These are phyloP conservation scores for Rugalucina vietnamica DNA, from an alignment of 2,888 invertebrate species.

Conservation along the genomic window DNA sequence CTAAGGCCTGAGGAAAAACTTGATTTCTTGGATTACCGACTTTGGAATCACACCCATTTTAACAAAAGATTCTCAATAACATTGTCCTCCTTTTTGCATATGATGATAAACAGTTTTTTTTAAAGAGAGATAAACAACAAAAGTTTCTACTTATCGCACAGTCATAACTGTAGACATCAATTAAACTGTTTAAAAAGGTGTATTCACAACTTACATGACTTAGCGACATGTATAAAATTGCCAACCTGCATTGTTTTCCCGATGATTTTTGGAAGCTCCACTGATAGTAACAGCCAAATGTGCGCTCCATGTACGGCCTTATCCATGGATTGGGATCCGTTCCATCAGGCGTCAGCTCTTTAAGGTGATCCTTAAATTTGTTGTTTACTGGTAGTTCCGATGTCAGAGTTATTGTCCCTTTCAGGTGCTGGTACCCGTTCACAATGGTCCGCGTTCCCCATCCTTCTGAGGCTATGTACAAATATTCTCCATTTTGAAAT, in stretches of 20 bases:
- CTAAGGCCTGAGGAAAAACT: not conserved
- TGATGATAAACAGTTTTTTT: not conserved
- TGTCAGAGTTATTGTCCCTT: conserved; percentile 55
- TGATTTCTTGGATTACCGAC: not conserved
- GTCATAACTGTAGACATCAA: not conserved
- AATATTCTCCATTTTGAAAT: conserved; percentile 42
- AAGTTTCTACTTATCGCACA: not conserved
- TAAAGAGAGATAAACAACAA: not conserved
- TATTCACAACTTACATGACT: too few relatives aligned
- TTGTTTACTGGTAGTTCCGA: conserved; percentile 49
- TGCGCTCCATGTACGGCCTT: conserved; percentile 48
- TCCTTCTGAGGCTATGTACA: conserved; percentile 59
- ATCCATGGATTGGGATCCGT: conserved; percentile 54
- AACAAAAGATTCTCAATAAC: not conserved
- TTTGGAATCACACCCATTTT: too few relatives aligned
- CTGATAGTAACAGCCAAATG: conserved; percentile 58
- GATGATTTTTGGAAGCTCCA: conserved; percentile 63
- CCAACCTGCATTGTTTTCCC: conserved; percentile 46
- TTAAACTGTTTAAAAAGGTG: too few relatives aligned
- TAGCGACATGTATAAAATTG: not conserved
- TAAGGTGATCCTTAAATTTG: conserved; percentile 40
- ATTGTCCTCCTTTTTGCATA: not conserved
- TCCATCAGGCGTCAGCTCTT: conserved; percentile 19
- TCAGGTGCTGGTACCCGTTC: conserved; percentile 20
- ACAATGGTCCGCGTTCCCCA: conserved; percentile 56